Evolutionary conservation across 2,797 vertebrate species (phyloP).

Genomic region (Urocyon cinereoargenteus): DNA sequence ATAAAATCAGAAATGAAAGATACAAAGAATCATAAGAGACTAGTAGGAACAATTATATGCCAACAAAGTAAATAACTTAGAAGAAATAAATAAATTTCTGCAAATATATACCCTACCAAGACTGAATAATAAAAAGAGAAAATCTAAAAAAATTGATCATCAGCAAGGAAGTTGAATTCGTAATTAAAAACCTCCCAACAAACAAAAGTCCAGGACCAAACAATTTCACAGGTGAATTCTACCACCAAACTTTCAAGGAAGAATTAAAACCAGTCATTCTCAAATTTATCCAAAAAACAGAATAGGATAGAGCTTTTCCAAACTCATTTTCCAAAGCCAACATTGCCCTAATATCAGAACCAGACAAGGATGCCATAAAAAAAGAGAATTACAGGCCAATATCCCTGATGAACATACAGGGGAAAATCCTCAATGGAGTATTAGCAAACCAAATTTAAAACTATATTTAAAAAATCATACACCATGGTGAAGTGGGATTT

Average conservation of each 20-base stretch:
- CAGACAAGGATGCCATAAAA: not conserved
- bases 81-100: not conserved
- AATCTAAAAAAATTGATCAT: not conserved
- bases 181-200: not conserved
- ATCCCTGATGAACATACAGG: not conserved
- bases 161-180: not conserved
- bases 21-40: not conserved
- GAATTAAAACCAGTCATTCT: not conserved
- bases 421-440: not conserved
- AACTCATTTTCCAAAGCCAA: not conserved
- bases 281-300: not conserved
- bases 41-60: not conserved
- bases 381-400: not conserved
- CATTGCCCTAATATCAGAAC: not conserved
- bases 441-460: not conserved
- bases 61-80: not conserved
- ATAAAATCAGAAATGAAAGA: not conserved
- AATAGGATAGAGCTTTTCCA: not conserved
- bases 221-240: not conserved
- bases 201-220: not conserved
- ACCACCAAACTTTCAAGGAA: not conserved
- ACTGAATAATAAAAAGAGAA: not conserved
- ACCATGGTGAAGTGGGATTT: not conserved
- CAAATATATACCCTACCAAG: not conserved
- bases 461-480: not conserved